Percentiles rank a stretch among this genome's conserved stretches.
These are phyloP conservation scores for Heliconius nattereri DNA, from an alignment of 1,140 invertebrate species.

Conservation along the genomic window DNA sequence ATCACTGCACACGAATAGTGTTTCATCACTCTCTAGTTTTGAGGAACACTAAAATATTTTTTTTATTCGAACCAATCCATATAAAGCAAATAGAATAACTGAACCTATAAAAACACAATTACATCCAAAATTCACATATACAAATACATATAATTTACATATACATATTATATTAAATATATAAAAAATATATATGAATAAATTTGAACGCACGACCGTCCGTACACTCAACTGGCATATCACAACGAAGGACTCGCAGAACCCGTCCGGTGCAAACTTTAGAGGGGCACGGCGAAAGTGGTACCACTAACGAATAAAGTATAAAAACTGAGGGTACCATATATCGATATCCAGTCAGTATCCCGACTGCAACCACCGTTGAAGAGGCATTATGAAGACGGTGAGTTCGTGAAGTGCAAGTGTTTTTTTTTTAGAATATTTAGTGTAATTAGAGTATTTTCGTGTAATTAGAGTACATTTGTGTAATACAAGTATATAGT, in stretches of 20 bases:
- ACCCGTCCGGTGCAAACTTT: slow-evolving; percentile 65
- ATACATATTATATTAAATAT: background rate
- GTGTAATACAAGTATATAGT: background rate
- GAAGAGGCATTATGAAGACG: slow-evolving; percentile 82
- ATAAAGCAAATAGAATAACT: background rate
- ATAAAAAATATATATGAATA: background rate
- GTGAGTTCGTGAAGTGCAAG: slow-evolving; percentile 80
- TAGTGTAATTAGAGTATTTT: background rate
- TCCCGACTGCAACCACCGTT: slow-evolving; percentile 84
- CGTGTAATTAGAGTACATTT: background rate
- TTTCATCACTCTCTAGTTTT: background rate
- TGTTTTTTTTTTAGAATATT: slow-evolving; percentile 51
- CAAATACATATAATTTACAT: background rate
- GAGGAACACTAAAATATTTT: background rate
- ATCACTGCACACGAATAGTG: background rate
- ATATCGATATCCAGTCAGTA: slow-evolving; percentile 86
- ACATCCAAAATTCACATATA: background rate
- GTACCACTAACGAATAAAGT: slow-evolving; percentile 69
- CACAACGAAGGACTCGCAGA: slow-evolving; percentile 71
- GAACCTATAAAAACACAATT: background rate
- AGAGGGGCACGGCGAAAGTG: slow-evolving; percentile 80
- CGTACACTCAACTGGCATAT: slow-evolving; percentile 60
- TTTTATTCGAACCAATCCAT: background rate
- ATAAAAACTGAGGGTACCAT: slow-evolving; percentile 84
- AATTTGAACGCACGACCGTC: slow-evolving; percentile 57